Conservation (phyloP, 2,113 vertebrate genomes). For the Podiceps cristatus region DNA sequence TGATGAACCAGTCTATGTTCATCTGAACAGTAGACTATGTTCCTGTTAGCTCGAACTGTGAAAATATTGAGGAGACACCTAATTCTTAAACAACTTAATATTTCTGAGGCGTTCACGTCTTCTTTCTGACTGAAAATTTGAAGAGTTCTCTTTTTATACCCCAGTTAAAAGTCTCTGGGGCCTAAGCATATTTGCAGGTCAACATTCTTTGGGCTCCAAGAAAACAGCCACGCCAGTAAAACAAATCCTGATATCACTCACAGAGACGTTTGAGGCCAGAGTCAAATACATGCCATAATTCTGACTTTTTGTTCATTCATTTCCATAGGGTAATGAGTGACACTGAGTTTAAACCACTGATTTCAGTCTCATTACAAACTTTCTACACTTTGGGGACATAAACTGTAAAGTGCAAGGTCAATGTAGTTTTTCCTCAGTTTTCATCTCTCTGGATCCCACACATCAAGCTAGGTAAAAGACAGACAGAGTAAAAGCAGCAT, state of each 20-base stretch:
- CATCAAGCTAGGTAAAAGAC: neutral
- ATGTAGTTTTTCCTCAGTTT: neutral
- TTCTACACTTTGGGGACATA: neutral
- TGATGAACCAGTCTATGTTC: neutral
- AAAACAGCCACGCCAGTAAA: neutral
- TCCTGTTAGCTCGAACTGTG: neutral
- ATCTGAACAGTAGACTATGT: neutral
- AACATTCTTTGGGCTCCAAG: neutral
- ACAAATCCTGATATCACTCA: neutral
- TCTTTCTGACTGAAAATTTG: neutral
- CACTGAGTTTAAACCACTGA: neutral
- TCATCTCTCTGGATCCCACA: neutral
- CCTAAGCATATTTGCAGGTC: neutral
- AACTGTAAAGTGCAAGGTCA: neutral
- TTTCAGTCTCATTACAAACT: neutral
- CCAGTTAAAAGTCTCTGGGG: neutral
- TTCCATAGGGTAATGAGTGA: neutral
- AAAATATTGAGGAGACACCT: neutral
- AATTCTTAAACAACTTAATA: neutral
- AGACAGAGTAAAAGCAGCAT: neutral
- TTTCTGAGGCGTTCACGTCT: neutral
- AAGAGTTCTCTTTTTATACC: neutral
- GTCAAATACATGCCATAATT: neutral
- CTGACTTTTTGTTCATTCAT: neutral
- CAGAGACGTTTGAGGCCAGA: neutral